Evolutionary conservation across 1,140 invertebrate genomes (phyloP), one percentile per base, ranked within the genome.

Genomic region (Drosophila nasuta): DNA sequence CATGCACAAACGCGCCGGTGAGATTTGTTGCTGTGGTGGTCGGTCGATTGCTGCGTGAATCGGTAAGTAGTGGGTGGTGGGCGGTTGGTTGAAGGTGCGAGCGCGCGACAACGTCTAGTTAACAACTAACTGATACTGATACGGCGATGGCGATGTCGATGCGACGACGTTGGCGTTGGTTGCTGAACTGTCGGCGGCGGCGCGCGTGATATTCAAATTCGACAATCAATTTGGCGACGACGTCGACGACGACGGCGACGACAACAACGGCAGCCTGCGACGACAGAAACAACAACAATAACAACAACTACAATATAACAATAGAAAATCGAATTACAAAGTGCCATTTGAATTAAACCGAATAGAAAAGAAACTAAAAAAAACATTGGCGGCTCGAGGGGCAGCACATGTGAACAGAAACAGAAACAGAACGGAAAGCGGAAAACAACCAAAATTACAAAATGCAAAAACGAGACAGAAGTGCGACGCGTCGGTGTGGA

Each of bases 81-180:
- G 11, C 58, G 28, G 57, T 13, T 67, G 28, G 57, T 13, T 43
- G 35, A 30, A 30, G 63, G 20, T 54, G 54, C 56, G 68, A 72
- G 49, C 30, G 41, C 73, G 75, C 85, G 71, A 71, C 75, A 52
- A 76, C 74, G 67, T 79, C 81, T 86, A 89, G 85, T 89, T 89
- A 89, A 81, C 75, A 89, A 89, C 86, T 89, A 85, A 89, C 77
- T 88, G 85, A 87, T 86, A 88, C 83, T 13, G 66, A 30, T 51
- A 63, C 62, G 41, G 17, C 60, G 51, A 52, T 10, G 35, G 20
- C 33, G 43, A 49, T 13, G 28, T 6, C 51, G 60, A 72, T 76
- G 74, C 74, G 68, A 43, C 69, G 71, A 71, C 62, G 68, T 52
- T 70, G 73, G 49, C 73, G 79, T 62, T 64, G 74, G 49, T 57